phyloP scores from a whole-genome alignment of 2,888 invertebrate genomes.

The Pandemis corylana region DNA sequence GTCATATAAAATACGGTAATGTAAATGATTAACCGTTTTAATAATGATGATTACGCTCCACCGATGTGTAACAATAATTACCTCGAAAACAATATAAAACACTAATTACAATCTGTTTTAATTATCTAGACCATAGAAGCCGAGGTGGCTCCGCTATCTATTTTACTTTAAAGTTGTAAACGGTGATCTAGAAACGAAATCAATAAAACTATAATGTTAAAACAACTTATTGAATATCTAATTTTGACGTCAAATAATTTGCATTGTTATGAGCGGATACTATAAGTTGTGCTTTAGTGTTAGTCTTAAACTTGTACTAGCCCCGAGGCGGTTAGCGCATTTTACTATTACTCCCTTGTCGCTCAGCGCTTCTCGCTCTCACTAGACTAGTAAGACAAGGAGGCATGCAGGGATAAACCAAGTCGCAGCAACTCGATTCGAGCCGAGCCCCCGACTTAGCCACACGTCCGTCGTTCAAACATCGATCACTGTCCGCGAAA shows the following conservation, averaged over 20 bases:
- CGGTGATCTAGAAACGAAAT: background rate
- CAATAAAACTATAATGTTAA: background rate
- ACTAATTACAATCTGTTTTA: conserved; percentile 6
- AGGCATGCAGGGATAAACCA: background rate
- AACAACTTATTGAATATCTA: background rate
- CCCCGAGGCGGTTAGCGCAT: background rate
- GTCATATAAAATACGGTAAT: background rate
- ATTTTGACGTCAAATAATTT: background rate
- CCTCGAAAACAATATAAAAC: background rate
- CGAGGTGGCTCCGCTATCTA: background rate
- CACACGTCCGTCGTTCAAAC: conserved; percentile 6
- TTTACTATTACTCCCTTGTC: background rate
- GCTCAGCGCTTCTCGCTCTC: background rate
- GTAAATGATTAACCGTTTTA: conserved; percentile 7
- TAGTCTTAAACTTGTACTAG: background rate
- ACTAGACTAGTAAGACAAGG: background rate
- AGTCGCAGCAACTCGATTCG: conserved; percentile 2
- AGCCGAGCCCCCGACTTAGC: background rate
- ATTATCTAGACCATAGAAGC: background rate
- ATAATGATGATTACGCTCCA: background rate
- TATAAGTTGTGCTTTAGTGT: background rate
- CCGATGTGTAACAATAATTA: background rate
- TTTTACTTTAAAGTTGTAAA: background rate
- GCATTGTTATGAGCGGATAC: conserved; percentile 2
- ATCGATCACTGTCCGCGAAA: conserved; percentile 23